phyloP scores from a whole-genome alignment of 2,113 vertebrate genomes.

The Pica pica region DNA sequence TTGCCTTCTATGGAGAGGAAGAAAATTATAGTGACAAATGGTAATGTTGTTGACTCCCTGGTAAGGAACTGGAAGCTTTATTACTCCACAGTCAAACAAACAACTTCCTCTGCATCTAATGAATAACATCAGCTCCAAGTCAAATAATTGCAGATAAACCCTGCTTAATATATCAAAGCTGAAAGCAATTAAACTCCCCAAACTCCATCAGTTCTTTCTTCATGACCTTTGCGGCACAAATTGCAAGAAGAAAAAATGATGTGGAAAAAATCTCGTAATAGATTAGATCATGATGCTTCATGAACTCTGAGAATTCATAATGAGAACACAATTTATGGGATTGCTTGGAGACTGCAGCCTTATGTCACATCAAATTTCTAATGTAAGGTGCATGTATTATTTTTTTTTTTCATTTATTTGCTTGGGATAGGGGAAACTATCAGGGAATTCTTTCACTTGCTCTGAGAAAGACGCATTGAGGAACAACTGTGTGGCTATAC shows the following conservation, averaged over 20 bases:
- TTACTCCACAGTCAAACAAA: constrained; percentile 26
- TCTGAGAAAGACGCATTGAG: not conserved
- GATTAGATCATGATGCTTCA: not conserved
- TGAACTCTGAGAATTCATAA: not conserved
- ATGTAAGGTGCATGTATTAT: not conserved
- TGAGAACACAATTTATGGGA: not conserved
- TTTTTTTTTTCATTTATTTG: not conserved
- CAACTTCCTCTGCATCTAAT: constrained; percentile 20
- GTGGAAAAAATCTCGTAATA: not conserved
- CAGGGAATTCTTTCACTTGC: not conserved
- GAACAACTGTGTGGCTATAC: not conserved
- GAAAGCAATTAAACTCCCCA: not conserved
- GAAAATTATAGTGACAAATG: constrained; percentile 31
- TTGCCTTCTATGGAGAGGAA: not conserved
- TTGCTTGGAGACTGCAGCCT: not conserved
- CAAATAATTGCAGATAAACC: constrained; percentile 4
- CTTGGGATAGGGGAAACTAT: not conserved
- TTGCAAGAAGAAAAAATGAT: not conserved
- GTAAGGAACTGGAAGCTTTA: constrained; percentile 4
- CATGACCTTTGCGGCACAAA: not conserved
- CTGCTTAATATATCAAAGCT: constrained; percentile 1
- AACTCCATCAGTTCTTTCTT: not conserved
- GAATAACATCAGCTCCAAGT: constrained; percentile 19
- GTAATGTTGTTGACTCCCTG: constrained; percentile 13
- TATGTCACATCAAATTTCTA: not conserved